Conservation (phyloP, 2,888 invertebrate genomes). For the Drosophila prostipennis region DNA sequence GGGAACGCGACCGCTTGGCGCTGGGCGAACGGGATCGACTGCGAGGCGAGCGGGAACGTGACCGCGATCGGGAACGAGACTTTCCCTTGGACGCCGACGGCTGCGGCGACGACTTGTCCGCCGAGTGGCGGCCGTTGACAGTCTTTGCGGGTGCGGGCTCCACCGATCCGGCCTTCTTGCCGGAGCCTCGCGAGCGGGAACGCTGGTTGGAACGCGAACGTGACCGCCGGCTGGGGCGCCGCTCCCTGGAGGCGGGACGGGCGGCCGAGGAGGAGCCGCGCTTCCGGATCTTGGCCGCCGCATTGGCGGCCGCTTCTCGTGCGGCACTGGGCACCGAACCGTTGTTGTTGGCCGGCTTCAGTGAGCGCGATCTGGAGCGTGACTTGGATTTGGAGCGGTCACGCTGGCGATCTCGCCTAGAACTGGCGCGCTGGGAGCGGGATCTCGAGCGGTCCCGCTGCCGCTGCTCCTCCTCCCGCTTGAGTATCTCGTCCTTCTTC, state of each 20-base stretch:
- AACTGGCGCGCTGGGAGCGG: slow-evolving; percentile 63
- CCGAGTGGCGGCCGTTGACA: slow-evolving; percentile 79
- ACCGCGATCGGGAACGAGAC: slow-evolving; percentile 67
- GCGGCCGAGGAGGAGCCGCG: slow-evolving; percentile 70
- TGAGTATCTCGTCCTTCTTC: slow-evolving; percentile 98
- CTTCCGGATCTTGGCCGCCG: slow-evolving; percentile 79
- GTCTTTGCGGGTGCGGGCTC: slow-evolving; percentile 57
- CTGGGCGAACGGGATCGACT: slow-evolving; percentile 69
- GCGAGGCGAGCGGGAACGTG: slow-evolving; percentile 43
- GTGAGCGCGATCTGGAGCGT: slow-evolving; percentile 59
- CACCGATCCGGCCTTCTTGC: slow-evolving; percentile 49
- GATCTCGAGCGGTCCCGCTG: slow-evolving; percentile 75
- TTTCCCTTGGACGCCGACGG: slow-evolving; percentile 59
- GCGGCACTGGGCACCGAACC: slow-evolving; percentile 69
- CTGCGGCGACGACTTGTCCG: slow-evolving; percentile 51
- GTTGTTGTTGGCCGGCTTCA: slow-evolving; percentile 55
- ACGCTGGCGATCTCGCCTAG: slow-evolving; percentile 31
- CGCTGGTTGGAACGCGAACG: slow-evolving; percentile 67
- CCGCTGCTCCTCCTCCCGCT: slow-evolving; percentile 86
- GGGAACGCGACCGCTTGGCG: slow-evolving; percentile 70
- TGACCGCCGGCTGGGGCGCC: slow-evolving; percentile 61
- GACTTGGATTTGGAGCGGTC: slow-evolving; percentile 57
- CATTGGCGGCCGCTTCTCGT: slow-evolving; percentile 77
- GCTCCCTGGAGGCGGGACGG: slow-evolving; percentile 79
- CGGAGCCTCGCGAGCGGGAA: slow-evolving; percentile 59